Evolutionary conservation across 2,888 invertebrate genomes (phyloP).

Genomic region (Melanchra persicariae): DNA sequence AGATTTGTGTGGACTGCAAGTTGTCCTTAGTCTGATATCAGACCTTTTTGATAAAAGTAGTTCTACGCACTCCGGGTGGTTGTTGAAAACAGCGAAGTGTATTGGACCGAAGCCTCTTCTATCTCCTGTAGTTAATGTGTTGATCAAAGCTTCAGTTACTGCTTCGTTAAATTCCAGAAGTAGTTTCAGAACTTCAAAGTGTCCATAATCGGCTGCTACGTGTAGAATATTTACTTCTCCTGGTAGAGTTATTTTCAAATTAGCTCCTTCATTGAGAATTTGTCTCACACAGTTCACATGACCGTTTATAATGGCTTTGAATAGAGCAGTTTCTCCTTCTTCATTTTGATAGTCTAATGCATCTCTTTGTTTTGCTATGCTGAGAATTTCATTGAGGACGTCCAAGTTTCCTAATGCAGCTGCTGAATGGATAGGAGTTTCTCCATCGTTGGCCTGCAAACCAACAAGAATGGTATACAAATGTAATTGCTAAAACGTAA

Average conservation of each 20-base stretch:
- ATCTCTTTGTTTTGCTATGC: slow-evolving; percentile 86
- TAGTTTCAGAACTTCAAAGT: slow-evolving; percentile 88
- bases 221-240: slow-evolving; percentile 91
- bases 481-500: no score
- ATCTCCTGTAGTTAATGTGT: slow-evolving; percentile 79
- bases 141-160: slow-evolving; percentile 76
- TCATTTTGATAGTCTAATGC: slow-evolving; percentile 86
- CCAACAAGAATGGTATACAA: background rate
- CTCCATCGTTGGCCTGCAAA: slow-evolving; percentile 85
- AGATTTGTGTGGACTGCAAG: slow-evolving; percentile 81
- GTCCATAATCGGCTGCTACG: slow-evolving; percentile 90
- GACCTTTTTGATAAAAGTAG: slow-evolving; percentile 85
- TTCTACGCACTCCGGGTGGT: slow-evolving; percentile 85
- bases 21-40: slow-evolving; percentile 85
- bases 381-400: slow-evolving; percentile 88
- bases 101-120: slow-evolving; percentile 87
- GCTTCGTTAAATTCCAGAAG: slow-evolving; percentile 86
- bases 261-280: slow-evolving; percentile 86
- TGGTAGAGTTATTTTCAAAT: slow-evolving; percentile 82
- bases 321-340: slow-evolving; percentile 88
- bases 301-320: slow-evolving; percentile 84
- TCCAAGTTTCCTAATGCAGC: slow-evolving; percentile 87
- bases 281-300: slow-evolving; percentile 84
- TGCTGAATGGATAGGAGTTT: slow-evolving; percentile 90
- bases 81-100: slow-evolving; percentile 90